A percentile compares a stretch with the other conserved stretches of the same genome.
phyloP scores from a whole-genome alignment of 2,113 vertebrate species.

The Aythya baeri region DNA sequence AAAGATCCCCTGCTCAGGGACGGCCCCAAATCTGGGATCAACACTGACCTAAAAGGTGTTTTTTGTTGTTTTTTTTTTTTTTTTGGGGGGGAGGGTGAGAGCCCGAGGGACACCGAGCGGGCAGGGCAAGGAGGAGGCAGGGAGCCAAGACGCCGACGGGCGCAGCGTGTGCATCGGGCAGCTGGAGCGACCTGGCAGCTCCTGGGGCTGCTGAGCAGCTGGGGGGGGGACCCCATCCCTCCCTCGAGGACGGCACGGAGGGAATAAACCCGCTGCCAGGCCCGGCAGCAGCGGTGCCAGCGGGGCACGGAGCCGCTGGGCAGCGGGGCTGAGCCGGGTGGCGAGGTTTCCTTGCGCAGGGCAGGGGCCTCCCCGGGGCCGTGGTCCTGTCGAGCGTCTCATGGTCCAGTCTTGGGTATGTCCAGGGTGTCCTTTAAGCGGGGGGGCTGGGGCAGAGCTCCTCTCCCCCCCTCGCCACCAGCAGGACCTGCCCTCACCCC shows the following conservation, averaged over 20 bases:
- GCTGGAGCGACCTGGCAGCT: not conserved
- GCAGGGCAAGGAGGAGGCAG: not conserved
- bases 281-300: not conserved
- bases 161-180: not conserved
- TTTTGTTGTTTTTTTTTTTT: not conserved
- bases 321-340: not conserved
- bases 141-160: accelerated
- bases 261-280: not conserved
- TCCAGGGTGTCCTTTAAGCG: not conserved
- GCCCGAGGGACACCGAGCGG: not conserved
- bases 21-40: not conserved
- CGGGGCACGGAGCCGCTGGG: not conserved
- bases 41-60: accelerated
- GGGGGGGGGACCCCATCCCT: not conserved
- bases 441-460: not conserved
- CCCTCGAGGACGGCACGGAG: not conserved
- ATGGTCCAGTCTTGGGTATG: not conserved
- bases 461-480: not conserved
- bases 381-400: constrained; percentile 25
- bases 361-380: not conserved
- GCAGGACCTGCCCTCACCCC: not conserved
- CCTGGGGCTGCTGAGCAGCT: not conserved
- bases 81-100: not conserved
- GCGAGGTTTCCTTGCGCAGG: not conserved
- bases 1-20: not conserved